Percentiles rank a stretch among this genome's conserved stretches.
Conservation (phyloP, 2,797 vertebrate genomes). For the Ceryle rudis region DNA sequence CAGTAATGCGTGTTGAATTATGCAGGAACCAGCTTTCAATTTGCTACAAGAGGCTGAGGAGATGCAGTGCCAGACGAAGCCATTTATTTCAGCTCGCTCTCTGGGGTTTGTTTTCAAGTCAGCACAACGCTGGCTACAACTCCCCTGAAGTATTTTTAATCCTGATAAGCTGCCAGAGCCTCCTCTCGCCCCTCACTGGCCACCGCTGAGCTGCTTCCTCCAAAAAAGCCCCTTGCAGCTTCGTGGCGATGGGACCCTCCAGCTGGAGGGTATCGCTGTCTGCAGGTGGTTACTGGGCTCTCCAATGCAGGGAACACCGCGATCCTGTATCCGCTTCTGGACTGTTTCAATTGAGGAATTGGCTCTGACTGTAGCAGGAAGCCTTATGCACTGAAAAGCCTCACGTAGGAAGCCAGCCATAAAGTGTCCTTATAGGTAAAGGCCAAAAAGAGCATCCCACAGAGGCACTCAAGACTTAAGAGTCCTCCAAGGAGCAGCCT, state of each 20-base stretch:
- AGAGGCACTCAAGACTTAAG: not conserved
- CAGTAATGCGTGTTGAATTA: constrained; percentile 62
- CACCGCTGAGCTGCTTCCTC: not conserved
- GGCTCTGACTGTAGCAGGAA: not conserved
- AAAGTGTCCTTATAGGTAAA: not conserved
- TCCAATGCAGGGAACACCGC: not conserved
- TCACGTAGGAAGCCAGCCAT: not conserved
- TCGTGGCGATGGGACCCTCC: not conserved
- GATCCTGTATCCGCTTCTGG: not conserved
- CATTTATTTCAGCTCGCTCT: constrained; percentile 65
- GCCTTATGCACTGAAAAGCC: not conserved
- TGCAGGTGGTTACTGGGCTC: not conserved
- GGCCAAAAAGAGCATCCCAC: not conserved
- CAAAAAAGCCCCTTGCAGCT: not conserved
- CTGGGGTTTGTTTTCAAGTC: constrained; percentile 31
- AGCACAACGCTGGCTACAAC: constrained; percentile 3
- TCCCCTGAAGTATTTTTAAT: constrained; percentile 33
- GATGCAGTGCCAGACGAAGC: constrained; percentile 50
- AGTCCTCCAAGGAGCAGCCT: not conserved
- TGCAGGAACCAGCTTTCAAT: constrained; percentile 67
- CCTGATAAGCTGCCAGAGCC: not conserved
- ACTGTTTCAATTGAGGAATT: not conserved
- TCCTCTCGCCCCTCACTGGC: not conserved
- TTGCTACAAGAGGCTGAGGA: constrained; percentile 61
- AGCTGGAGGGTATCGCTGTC: not conserved